Base-by-base conservation (phyloP, 1,140 invertebrate genomes). In the Drosophila bocki region DNA sequence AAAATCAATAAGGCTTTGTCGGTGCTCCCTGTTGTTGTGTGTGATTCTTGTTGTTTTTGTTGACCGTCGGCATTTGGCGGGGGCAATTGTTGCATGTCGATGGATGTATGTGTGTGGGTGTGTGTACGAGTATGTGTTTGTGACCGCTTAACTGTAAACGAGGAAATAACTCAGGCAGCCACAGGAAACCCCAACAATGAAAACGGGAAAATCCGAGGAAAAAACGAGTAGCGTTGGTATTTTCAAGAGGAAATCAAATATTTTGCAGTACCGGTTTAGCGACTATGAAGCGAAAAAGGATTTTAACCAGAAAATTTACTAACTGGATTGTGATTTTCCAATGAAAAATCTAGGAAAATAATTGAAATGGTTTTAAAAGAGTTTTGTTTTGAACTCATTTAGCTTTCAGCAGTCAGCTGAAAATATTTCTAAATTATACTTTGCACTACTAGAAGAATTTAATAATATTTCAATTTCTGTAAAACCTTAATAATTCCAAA, bases 1-100 rank as follows among this genome's bases (percentile, higher is more conserved):
- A 79, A 79, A 79, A 79, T 79, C 77, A 79, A 79, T 79, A 79
- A 50, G 58, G 76, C 68, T 79, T 79, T 78, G 54, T 78, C 39
- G 62, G 1, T 48, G 67, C 35, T 61, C 48, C 71, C 60, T 37
- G 74, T 50, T 37, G 74, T 50, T 71, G 63, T 57, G 29, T 32
- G 68, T n/a, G 47, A 9, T 62, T 62, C 41, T 54, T 72, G 37
- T 61, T 72, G 50, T 75, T 53, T 57, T 41, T 76, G 74, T 78
- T 77, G 74, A 68, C 75, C 57, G 53, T 48, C 67, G 69, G 65
- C 42, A 70, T 72, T 70, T 59, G 42, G 67, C 44, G 63, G 57
- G 54, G 63, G 64, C 57, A 78, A 78, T 78, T 77, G 62, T 77
- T 77, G 75, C 75, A 77, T 48, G 61, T 67, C 71, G 41, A 53